A percentile compares a stretch with the other conserved stretches of the same genome.
These are phyloP conservation scores for Anomalospiza imberbis DNA, from an alignment of 2,797 vertebrate genomes.

Conservation along the genomic window DNA sequence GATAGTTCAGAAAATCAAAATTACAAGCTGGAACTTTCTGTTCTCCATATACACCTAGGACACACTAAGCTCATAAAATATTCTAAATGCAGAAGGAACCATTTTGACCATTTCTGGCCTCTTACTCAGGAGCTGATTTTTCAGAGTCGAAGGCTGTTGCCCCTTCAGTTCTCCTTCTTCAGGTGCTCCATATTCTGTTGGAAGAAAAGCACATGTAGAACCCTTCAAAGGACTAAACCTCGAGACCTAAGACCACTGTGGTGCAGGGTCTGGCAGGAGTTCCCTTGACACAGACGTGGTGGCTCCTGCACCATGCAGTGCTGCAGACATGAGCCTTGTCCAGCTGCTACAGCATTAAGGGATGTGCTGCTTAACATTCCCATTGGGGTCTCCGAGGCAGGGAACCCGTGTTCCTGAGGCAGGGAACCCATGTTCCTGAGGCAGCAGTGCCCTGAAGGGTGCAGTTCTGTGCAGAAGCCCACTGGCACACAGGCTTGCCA, in stretches of 20 bases:
- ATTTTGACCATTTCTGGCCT: not conserved
- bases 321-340: rapidly evolving
- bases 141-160: constrained; percentile 80
- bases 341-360: not conserved
- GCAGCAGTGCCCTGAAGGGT: not conserved
- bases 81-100: not conserved
- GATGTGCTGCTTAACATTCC: not conserved
- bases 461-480: not conserved
- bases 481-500: no score
- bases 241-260: no score
- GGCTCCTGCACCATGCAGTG: not conserved
- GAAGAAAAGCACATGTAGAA: not conserved
- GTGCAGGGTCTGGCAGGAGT: not conserved
- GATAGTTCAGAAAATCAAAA: not conserved
- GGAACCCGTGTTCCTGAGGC: not conserved
- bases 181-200: constrained; percentile 85
- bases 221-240: not conserved
- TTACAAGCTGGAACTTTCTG: not conserved
- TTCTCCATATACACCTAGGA: not conserved
- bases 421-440: not conserved
- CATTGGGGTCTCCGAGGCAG: not conserved
- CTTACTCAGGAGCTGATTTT: constrained; percentile 90
- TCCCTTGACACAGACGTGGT: rapidly evolving
- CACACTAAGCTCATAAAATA: not conserved
- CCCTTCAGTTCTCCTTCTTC: constrained; percentile 86